These are phyloP conservation scores for Gallinago jamesoni DNA, from an alignment of 2,113 vertebrate genomes.

Conservation along the genomic window DNA sequence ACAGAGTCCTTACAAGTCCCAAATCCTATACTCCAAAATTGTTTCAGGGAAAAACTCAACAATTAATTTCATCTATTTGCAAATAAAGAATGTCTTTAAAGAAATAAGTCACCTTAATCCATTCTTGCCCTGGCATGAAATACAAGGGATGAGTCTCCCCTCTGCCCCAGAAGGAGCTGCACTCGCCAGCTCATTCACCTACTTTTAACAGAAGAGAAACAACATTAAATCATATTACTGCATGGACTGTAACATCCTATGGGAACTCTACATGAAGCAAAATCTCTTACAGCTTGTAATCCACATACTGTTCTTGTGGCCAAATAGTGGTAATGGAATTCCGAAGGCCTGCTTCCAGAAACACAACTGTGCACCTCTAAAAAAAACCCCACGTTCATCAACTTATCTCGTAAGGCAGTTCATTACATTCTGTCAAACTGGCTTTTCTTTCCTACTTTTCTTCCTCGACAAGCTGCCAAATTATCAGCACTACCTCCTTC, in stretches of 20 bases:
- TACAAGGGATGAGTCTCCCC: background rate
- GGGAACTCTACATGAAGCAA: conserved; percentile 9
- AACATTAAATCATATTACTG: background rate
- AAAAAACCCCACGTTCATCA: background rate
- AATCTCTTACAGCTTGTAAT: conserved; percentile 12
- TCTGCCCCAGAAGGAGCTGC: background rate
- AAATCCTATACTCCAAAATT: background rate
- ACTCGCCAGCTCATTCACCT: background rate
- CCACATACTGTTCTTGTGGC: background rate
- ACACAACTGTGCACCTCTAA: background rate
- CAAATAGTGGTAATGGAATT: background rate
- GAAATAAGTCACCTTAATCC: background rate
- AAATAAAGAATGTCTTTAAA: background rate
- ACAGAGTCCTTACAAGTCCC: background rate
- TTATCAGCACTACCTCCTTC: background rate
- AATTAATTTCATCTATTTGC: background rate
- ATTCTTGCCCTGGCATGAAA: background rate
- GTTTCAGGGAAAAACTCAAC: background rate
- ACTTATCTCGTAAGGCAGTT: background rate
- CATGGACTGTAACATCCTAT: background rate
- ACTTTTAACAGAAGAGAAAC: background rate
- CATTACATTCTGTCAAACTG: background rate
- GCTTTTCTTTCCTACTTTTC: background rate
- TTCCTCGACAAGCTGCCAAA: background rate
- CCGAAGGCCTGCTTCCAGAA: conserved; percentile 4